A percentile compares a stretch with the other conserved stretches of the same genome.
Evolutionary conservation across 2,113 vertebrate genomes (phyloP).

Genomic region (Phalacrocorax carbo): DNA sequence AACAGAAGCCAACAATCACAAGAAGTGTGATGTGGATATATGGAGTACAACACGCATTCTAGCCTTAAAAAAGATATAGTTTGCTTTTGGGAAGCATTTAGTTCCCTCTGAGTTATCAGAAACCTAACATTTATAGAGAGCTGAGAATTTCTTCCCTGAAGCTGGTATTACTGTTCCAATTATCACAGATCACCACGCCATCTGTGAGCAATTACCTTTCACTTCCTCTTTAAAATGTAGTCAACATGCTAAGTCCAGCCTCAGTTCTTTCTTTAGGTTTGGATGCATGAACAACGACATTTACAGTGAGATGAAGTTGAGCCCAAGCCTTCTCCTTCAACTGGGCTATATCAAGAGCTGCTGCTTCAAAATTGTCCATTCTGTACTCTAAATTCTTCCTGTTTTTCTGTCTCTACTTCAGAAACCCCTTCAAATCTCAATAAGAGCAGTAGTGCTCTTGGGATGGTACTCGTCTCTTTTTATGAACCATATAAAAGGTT

Average conservation of each 20-base stretch:
- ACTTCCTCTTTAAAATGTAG: background rate
- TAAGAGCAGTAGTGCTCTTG: background rate
- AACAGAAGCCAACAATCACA: background rate
- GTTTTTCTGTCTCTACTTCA: background rate
- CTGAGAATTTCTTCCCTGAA: background rate
- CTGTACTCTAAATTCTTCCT: background rate
- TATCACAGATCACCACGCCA: background rate
- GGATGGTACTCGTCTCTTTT: background rate
- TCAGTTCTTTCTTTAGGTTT: background rate
- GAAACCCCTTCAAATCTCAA: background rate
- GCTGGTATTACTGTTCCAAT: background rate
- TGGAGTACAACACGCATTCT: background rate
- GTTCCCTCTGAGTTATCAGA: background rate
- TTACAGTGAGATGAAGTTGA: background rate
- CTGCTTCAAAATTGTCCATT: background rate
- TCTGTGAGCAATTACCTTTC: background rate
- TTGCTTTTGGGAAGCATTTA: background rate
- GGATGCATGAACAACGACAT: background rate
- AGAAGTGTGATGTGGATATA: background rate
- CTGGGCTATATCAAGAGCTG: background rate
- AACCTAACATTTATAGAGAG: background rate
- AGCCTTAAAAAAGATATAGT: background rate
- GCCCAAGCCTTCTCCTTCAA: background rate
- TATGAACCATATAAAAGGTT: background rate
- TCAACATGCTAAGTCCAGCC: background rate